Conservation (phyloP, 2,888 invertebrate species). For the Agonopterix heracliana region DNA sequence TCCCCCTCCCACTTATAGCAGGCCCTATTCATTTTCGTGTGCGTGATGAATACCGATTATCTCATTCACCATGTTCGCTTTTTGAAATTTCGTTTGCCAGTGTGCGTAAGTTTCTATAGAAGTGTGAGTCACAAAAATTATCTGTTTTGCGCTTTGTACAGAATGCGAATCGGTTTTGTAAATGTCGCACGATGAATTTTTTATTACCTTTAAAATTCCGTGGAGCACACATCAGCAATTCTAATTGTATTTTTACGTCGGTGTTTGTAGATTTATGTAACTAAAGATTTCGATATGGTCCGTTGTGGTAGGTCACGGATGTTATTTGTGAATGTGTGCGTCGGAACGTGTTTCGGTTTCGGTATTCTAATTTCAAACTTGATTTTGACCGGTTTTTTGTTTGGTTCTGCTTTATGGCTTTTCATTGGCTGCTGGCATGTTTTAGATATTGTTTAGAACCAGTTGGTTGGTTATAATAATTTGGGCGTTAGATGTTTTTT, state of each 20-base stretch:
- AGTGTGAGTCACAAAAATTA: slow-evolving; percentile 63
- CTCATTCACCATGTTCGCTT: slow-evolving; percentile 55
- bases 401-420: slow-evolving; percentile 18
- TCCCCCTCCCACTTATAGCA: slow-evolving; percentile 44
- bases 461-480: too few species aligned
- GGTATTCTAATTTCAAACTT: slow-evolving; percentile 56
- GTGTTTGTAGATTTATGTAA: slow-evolving; percentile 33
- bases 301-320: slow-evolving; percentile 58
- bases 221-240: slow-evolving; percentile 24
- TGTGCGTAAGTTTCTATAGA: slow-evolving; percentile 30
- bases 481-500: too few species aligned
- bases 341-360: slow-evolving; percentile 48
- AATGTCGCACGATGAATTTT: slow-evolving; percentile 51
- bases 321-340: slow-evolving; percentile 24
- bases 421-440: slow-evolving; percentile 17
- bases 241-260: slow-evolving; percentile 24
- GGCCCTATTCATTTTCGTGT: slow-evolving; percentile 58
- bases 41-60: slow-evolving; percentile 71
- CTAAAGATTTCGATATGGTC: slow-evolving; percentile 27
- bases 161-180: slow-evolving; percentile 53
- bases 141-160: slow-evolving; percentile 45
- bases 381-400: slow-evolving; percentile 34
- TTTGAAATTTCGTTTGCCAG: slow-evolving; percentile 55
- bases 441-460: too few species aligned
- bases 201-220: slow-evolving; percentile 44